Percentiles rank a stretch among this genome's conserved stretches.
phyloP scores from a whole-genome alignment of 2,113 vertebrate species.

The Hylia prasina region DNA sequence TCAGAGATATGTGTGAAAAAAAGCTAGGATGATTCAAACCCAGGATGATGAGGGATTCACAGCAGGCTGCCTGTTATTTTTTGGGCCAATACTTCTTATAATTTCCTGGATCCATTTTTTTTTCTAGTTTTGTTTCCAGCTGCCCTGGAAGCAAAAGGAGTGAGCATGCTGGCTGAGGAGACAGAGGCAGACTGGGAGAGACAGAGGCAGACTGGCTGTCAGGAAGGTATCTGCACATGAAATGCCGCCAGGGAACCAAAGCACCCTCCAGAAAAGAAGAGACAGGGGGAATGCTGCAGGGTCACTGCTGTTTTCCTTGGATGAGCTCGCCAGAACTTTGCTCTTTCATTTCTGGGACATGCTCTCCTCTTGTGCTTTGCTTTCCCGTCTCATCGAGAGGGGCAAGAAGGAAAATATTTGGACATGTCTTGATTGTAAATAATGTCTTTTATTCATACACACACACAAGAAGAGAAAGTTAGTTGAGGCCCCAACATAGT shows the following conservation, averaged over 20 bases:
- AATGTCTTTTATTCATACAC: not conserved
- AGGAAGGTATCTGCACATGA: not conserved
- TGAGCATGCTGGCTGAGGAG: not conserved
- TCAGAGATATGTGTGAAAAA: not conserved
- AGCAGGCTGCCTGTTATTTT: not conserved
- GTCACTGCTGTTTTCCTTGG: not conserved
- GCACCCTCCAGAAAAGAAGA: not conserved
- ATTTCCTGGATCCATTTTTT: not conserved
- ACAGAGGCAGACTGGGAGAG: not conserved
- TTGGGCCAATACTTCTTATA: not conserved
- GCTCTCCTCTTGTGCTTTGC: not conserved
- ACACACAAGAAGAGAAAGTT: not conserved
- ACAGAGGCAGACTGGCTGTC: not conserved
- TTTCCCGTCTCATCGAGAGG: not conserved
- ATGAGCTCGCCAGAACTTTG: not conserved
- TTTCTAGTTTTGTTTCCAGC: not conserved
- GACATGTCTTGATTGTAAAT: not conserved
- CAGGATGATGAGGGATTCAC: not conserved
- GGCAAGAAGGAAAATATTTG: not conserved
- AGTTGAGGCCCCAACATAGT: not conserved
- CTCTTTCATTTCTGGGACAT: not conserved
- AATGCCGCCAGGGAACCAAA: not conserved
- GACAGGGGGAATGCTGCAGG: not conserved
- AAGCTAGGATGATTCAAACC: not conserved
- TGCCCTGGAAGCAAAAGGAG: not conserved